These are phyloP conservation scores for Isaurus tuberculatus DNA, from an alignment of 92 coral and sea anemone genomes.

Conservation along the genomic window DNA sequence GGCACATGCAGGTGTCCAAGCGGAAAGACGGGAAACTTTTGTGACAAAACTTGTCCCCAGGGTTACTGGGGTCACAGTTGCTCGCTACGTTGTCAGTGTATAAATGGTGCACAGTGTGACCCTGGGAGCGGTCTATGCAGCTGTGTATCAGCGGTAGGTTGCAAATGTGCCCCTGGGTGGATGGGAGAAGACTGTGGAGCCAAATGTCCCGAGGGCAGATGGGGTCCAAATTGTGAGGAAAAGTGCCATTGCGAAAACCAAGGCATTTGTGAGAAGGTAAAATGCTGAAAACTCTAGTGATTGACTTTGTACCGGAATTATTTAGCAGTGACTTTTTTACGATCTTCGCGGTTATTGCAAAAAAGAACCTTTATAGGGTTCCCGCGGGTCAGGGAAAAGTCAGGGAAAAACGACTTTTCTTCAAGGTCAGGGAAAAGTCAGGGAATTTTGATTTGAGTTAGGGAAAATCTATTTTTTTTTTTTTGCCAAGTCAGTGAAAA, in stretches of 20 bases:
- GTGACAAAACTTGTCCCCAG: conserved; percentile 76
- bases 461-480: no score
- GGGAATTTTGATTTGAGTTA: no score
- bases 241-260: conserved; percentile 68
- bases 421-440: no score
- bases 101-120: conserved; percentile 79
- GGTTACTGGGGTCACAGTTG: conserved; percentile 89
- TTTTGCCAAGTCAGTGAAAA: no score
- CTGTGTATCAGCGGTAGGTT: conserved; percentile 56
- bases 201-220: conserved; percentile 62
- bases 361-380: no score
- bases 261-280: conserved; percentile 80
- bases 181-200: conserved; percentile 67
- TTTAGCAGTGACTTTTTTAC: no score
- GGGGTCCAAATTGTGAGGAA: conserved; percentile 81
- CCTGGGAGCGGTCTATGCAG: conserved; percentile 77
- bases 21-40: conserved; percentile 81
- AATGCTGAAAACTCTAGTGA: no score
- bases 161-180: conserved; percentile 85
- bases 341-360: no score
- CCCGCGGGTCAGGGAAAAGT: no score
- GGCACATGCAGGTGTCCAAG: conserved; percentile 76
- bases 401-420: no score
- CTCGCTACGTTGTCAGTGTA: conserved; percentile 69
- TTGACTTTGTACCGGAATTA: no score